Conservation (phyloP, 2,113 vertebrate species). For the Festucalex cinctus region DNA sequence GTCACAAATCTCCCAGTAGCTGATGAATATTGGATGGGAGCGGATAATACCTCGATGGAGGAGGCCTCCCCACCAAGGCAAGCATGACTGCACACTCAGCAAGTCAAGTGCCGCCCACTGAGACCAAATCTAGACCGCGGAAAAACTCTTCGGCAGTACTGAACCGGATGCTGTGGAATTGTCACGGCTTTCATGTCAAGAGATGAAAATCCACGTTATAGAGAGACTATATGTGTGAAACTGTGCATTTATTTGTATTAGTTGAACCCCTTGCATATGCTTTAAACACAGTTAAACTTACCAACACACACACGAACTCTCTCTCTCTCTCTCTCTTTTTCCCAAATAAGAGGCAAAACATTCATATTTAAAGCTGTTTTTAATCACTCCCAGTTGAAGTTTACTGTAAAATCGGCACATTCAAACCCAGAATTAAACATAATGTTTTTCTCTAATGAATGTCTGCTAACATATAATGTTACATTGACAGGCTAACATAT, state of each 20-base stretch:
- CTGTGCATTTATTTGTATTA: no score
- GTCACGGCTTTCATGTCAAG: constrained; percentile 38
- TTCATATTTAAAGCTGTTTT: no score
- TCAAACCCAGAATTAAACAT: no score
- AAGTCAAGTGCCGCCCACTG: constrained; percentile 54
- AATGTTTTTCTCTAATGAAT: no score
- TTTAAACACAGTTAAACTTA: background rate
- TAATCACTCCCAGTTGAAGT: background rate
- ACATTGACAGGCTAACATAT: no score
- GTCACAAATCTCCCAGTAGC: constrained; percentile 56
- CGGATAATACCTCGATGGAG: constrained; percentile 51
- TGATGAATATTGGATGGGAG: constrained; percentile 70
- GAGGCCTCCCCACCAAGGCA: constrained; percentile 47
- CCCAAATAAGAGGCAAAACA: background rate
- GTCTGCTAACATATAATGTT: no score
- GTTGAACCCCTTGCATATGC: background rate
- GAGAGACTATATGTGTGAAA: background rate
- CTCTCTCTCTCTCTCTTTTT: background rate
- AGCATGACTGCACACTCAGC: constrained; percentile 52
- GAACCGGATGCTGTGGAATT: constrained; percentile 31
- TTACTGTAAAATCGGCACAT: background rate
- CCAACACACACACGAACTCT: background rate
- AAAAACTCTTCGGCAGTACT: constrained; percentile 34
- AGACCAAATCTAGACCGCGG: constrained; percentile 38
- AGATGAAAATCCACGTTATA: constrained; percentile 4